phyloP scores from a whole-genome alignment of 1,140 invertebrate species.

The Diorhabda carinulata region DNA sequence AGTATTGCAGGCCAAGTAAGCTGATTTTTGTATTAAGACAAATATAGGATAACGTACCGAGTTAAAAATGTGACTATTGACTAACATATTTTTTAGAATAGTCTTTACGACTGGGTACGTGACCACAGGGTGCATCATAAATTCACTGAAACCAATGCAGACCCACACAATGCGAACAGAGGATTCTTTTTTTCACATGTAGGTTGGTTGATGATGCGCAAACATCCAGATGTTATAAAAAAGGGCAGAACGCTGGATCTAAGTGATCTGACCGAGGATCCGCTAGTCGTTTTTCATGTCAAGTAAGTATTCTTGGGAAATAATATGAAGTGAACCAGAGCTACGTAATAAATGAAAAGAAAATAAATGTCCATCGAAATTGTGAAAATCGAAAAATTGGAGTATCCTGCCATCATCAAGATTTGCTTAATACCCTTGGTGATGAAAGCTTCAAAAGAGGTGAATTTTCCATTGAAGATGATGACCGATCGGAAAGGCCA shows the following conservation, averaged over 20 bases:
- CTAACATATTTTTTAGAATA: conserved; percentile 59
- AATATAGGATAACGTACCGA: too few relatives aligned
- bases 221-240: conserved; percentile 62
- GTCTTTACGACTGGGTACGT: conserved; percentile 70
- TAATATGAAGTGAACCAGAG: not conserved
- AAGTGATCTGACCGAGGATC: conserved; percentile 60
- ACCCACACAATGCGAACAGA: conserved; percentile 76
- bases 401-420: too few relatives aligned
- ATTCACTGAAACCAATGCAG: conserved; percentile 56
- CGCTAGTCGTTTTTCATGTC: conserved; percentile 61
- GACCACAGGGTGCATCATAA: conserved; percentile 92
- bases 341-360: too few relatives aligned
- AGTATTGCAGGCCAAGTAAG: conserved; percentile 70
- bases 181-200: conserved; percentile 71
- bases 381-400: too few relatives aligned
- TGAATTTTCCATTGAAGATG: too few relatives aligned
- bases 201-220: conserved; percentile 66
- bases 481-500: too few relatives aligned
- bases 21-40: not conserved
- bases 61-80: too few relatives aligned
- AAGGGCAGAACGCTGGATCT: conserved; percentile 63
- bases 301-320: conserved; percentile 43
- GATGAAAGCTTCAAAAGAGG: too few relatives aligned
- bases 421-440: too few relatives aligned
- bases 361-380: too few relatives aligned